Conservation (phyloP, 2,113 vertebrate species). For the Cochlearius cochlearius region DNA sequence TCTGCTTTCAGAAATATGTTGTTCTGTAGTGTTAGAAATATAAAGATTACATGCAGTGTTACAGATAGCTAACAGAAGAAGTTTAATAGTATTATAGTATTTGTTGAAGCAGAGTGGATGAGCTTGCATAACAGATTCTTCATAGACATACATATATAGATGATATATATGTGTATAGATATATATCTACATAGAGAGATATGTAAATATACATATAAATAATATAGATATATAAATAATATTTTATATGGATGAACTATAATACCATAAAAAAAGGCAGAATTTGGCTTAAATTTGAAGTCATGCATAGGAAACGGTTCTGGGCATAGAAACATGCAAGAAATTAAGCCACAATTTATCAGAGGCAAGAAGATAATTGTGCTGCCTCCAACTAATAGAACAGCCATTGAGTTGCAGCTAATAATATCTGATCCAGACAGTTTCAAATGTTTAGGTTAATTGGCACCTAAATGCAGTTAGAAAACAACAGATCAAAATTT, state of each 20-base stretch:
- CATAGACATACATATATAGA: neutral
- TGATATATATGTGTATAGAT: neutral
- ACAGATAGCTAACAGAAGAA: neutral
- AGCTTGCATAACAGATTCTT: neutral
- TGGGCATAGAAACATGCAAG: neutral
- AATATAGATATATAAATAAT: neutral
- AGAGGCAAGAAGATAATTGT: neutral
- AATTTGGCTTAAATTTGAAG: neutral
- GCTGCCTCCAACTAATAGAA: constrained; percentile 14
- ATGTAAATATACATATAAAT: neutral
- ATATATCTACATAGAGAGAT: neutral
- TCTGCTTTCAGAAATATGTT: neutral
- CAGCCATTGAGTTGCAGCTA: neutral
- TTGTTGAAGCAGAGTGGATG: neutral
- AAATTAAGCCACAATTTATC: constrained; percentile 20
- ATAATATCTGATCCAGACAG: neutral
- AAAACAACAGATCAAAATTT: neutral
- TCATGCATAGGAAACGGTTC: neutral
- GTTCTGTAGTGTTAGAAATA: neutral
- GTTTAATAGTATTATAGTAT: neutral
- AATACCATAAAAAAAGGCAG: neutral
- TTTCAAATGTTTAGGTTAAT: constrained; percentile 18
- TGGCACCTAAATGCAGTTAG: neutral
- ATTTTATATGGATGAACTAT: neutral
- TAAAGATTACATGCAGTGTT: neutral